Evolutionary conservation across 2,888 invertebrate species (phyloP).

Genomic region (Andrena fulva): DNA sequence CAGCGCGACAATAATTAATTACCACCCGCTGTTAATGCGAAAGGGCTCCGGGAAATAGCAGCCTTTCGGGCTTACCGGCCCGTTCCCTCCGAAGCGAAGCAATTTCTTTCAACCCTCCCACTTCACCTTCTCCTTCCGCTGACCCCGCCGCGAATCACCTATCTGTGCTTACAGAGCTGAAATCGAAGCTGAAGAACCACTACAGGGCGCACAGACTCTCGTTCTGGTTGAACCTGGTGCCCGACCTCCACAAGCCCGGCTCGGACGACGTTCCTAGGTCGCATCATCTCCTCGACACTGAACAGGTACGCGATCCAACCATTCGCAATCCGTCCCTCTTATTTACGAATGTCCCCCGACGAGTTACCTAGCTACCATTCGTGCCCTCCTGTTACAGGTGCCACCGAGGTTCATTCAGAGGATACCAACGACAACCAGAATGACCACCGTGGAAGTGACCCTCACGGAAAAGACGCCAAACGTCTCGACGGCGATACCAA

Average conservation of each 20-base stretch:
- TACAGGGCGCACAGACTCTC: constrained; percentile 97
- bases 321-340: background rate
- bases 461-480: constrained; percentile 76
- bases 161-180: constrained; percentile 89
- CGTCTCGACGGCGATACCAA: constrained; percentile 77
- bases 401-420: constrained; percentile 83
- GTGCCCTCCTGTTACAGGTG: constrained; percentile 69
- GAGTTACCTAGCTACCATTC: too few relatives aligned
- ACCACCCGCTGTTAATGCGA: constrained; percentile 53
- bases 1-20: constrained; percentile 68
- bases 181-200: constrained; percentile 96
- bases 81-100: constrained; percentile 8
- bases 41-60: constrained; percentile 31
- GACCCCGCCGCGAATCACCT: constrained; percentile 45
- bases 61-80: constrained; percentile 29
- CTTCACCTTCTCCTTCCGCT: background rate
- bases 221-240: constrained; percentile 97
- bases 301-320: constrained; percentile 82
- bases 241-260: constrained; percentile 95
- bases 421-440: constrained; percentile 79
- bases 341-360: background rate
- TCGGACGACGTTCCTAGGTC: constrained; percentile 94
- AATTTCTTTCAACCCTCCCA: constrained; percentile 1
- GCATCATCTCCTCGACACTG: constrained; percentile 93
- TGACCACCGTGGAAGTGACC: constrained; percentile 78